Conservation (phyloP, 2,797 vertebrate species). For the Chloroceryle amazona region DNA sequence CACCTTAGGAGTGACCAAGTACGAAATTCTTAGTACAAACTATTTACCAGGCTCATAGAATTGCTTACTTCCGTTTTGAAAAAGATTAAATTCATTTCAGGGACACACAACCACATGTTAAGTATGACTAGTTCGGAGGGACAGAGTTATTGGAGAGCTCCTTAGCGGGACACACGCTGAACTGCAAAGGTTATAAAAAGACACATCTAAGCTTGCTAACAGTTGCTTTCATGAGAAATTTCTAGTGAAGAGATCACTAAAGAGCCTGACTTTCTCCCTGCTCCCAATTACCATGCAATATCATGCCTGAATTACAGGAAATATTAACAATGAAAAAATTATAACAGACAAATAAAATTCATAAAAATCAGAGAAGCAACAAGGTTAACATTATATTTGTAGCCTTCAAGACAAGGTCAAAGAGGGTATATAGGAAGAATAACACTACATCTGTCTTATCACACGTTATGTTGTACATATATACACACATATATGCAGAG, state of each 20-base stretch:
- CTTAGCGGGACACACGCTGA: slow-evolving; percentile 15
- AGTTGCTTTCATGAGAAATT: slow-evolving; percentile 41
- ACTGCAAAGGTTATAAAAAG: slow-evolving; percentile 42
- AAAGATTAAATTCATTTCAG: not conserved
- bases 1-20: not conserved
- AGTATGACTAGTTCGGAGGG: not conserved
- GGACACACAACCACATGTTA: not conserved
- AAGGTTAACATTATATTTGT: slow-evolving; percentile 35
- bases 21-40: not conserved
- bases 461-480: not conserved
- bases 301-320: not conserved
- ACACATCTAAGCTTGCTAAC: slow-evolving; percentile 34
- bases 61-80: not conserved
- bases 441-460: not conserved
- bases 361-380: not conserved
- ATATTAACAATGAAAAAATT: not conserved
- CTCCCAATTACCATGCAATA: slow-evolving; percentile 39
- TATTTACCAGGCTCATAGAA: not conserved
- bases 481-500: too few relatives aligned
- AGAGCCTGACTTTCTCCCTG: slow-evolving; percentile 38
- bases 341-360: slow-evolving; percentile 9
- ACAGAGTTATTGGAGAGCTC: not conserved
- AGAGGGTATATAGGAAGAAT: not conserved
- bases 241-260: slow-evolving; percentile 64
- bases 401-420: slow-evolving; percentile 4